These are phyloP conservation scores for Sisyra terminalis DNA, from an alignment of 2,888 invertebrate genomes.

Conservation along the genomic window DNA sequence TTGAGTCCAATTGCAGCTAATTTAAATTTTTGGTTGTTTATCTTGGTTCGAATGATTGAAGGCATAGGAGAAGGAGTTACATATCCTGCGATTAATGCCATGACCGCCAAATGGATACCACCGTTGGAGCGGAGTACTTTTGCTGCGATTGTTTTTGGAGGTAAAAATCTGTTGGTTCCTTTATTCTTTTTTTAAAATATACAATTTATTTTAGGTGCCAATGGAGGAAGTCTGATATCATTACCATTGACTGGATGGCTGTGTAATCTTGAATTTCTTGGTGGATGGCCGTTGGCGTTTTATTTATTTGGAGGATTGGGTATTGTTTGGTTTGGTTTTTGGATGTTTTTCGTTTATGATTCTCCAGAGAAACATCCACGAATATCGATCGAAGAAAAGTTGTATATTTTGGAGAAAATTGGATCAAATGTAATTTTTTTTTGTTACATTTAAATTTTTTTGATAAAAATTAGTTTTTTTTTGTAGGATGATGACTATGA, in stretches of 20 bases:
- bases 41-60: slow-evolving; percentile 59
- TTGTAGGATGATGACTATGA: slow-evolving; percentile 26
- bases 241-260: slow-evolving; percentile 71
- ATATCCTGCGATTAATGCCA: slow-evolving; percentile 90
- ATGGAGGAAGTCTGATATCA: slow-evolving; percentile 79
- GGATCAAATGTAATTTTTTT: slow-evolving; percentile 38
- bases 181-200: no score
- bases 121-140: slow-evolving; percentile 81
- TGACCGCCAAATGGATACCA: slow-evolving; percentile 87
- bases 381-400: slow-evolving; percentile 54
- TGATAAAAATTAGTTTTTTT: no score
- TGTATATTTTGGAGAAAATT: slow-evolving; percentile 48
- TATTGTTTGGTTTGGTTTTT: slow-evolving; percentile 66
- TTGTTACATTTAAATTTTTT: no score
- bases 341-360: slow-evolving; percentile 60
- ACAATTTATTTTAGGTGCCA: slow-evolving; percentile 67
- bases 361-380: slow-evolving; percentile 56
- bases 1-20: slow-evolving; percentile 72
- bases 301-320: slow-evolving; percentile 69
- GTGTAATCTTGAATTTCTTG: slow-evolving; percentile 53
- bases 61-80: slow-evolving; percentile 83
- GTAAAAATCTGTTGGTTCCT: no score
- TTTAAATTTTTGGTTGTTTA: slow-evolving; percentile 45
- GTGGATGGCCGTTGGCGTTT: slow-evolving; percentile 81
- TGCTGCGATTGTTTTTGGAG: slow-evolving; percentile 74